phyloP scores from a whole-genome alignment of 2,797 vertebrate species.

The Megalops cyprinoides region DNA sequence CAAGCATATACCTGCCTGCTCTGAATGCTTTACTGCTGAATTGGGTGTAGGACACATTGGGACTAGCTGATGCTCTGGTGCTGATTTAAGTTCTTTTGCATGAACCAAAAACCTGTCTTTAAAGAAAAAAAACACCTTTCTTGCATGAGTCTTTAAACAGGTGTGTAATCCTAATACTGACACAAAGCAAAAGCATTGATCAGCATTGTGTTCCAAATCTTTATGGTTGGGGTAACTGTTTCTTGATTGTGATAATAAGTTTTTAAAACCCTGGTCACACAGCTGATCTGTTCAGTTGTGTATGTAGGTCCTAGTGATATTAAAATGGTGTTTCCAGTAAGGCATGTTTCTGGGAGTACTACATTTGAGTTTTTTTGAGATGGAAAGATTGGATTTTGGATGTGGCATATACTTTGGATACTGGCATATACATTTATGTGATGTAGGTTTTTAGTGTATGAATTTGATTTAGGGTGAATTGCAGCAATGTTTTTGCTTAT shows the following conservation, averaged over 20 bases:
- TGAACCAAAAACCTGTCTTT: constrained; percentile 31
- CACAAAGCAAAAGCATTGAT: constrained; percentile 16
- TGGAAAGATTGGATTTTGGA: too few species aligned
- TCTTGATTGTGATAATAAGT: not conserved
- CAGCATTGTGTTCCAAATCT: not conserved
- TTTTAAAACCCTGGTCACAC: constrained; percentile 6
- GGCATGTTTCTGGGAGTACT: not conserved
- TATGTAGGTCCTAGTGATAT: not conserved
- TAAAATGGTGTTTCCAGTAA: too few species aligned
- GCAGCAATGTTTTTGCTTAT: not conserved
- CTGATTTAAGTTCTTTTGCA: constrained; percentile 40
- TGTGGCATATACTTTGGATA: too few species aligned
- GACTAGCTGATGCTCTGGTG: constrained; percentile 53
- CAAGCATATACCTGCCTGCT: constrained; percentile 44
- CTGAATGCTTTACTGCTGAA: constrained; percentile 47
- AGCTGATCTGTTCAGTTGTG: too few species aligned
- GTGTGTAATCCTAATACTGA: not conserved
- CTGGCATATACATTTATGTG: too few species aligned
- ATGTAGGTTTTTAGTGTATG: too few species aligned
- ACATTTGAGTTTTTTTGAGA: not conserved
- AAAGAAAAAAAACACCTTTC: constrained; percentile 25
- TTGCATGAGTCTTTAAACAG: constrained; percentile 27
- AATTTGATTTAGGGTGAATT: not conserved
- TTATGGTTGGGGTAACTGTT: not conserved
- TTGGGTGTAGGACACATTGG: constrained; percentile 46